phyloP scores from a whole-genome alignment of 2,113 vertebrate species.

The Pteropus alecto region DNA sequence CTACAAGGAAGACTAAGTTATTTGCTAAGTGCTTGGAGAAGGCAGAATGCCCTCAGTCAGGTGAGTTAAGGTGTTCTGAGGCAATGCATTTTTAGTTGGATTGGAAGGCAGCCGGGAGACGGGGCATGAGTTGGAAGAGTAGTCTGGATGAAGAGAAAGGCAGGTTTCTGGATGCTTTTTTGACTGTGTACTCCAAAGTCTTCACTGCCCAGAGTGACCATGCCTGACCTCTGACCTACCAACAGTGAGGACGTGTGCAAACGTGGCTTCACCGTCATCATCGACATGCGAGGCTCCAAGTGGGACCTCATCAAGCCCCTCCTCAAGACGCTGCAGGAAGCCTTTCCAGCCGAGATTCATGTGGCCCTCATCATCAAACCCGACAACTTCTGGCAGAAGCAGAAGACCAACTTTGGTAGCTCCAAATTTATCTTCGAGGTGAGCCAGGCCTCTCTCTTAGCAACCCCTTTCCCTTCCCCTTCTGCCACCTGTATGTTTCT shows the following conservation, averaged over 20 bases:
- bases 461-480: neutral
- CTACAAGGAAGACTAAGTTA: neutral
- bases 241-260: constrained; percentile 97
- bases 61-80: neutral
- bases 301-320: constrained; percentile 99
- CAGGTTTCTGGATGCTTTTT: neutral
- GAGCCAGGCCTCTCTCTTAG: constrained; percentile 35
- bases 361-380: constrained; percentile 99
- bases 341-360: constrained; percentile 96
- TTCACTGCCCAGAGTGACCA: neutral
- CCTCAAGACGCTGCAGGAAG: constrained; percentile 98
- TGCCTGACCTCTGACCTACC: constrained; percentile 68
- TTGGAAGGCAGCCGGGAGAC: neutral
- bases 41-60: neutral
- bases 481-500: neutral
- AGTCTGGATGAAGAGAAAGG: neutral
- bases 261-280: constrained; percentile 98
- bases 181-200: neutral
- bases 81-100: neutral
- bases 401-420: constrained; percentile 99
- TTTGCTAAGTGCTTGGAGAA: neutral
- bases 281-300: constrained; percentile 99
- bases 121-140: neutral
- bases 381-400: constrained; percentile 99
- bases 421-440: constrained; percentile 99